A percentile compares a stretch with the other conserved stretches of the same genome.
phyloP scores from a whole-genome alignment of 2,888 invertebrate species.

The Perizoma flavofasciatum region DNA sequence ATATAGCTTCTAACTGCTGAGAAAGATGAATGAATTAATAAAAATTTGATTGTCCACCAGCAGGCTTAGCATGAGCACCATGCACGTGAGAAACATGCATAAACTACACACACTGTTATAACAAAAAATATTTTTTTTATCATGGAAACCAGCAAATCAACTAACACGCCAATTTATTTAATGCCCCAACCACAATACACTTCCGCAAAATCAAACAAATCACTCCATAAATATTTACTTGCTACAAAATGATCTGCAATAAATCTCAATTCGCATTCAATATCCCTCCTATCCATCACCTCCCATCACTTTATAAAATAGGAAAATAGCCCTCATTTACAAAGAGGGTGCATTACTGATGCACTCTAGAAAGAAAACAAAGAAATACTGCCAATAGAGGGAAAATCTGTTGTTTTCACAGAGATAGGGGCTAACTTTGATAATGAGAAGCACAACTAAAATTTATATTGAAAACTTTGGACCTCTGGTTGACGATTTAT shows the following conservation, averaged over 20 bases:
- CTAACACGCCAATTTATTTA: neutral
- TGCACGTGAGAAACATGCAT: no score
- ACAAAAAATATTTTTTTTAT: no score
- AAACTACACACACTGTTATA: no score
- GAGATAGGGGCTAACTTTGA: constrained; percentile 41
- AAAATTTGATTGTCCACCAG: no score
- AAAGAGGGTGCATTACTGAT: constrained; percentile 74
- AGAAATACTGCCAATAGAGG: constrained; percentile 48
- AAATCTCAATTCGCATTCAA: constrained; percentile 68
- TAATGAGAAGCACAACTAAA: constrained; percentile 41
- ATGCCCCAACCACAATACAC: constrained; percentile 16
- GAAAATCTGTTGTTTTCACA: constrained; percentile 25
- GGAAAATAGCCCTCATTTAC: constrained; percentile 51
- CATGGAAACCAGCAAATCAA: no score
- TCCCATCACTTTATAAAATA: constrained; percentile 60
- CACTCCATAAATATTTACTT: constrained; percentile 39
- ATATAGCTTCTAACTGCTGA: no score
- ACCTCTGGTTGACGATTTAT: neutral
- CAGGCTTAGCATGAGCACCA: no score
- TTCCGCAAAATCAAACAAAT: constrained; percentile 29
- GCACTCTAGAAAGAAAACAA: constrained; percentile 55
- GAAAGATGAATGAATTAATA: no score
- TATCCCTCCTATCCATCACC: constrained; percentile 64
- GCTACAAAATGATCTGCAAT: constrained; percentile 45
- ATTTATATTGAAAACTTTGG: constrained; percentile 21